Conservation (phyloP, 2,797 vertebrate genomes). For the Ibycter americanus region DNA sequence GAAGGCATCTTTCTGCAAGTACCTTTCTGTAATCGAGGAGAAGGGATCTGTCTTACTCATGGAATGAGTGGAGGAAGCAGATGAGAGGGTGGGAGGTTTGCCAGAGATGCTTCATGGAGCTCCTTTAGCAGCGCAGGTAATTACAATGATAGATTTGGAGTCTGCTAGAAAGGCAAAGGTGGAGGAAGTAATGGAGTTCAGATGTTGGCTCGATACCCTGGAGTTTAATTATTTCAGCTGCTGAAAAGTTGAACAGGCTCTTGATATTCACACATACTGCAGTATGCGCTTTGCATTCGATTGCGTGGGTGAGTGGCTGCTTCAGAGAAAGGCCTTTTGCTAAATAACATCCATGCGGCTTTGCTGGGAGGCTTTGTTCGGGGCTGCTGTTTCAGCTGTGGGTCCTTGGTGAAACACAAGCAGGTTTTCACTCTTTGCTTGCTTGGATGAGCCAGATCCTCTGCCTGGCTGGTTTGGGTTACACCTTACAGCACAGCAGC, state of each 20-base stretch:
- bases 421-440: not conserved
- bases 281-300: fast-evolving
- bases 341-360: not conserved
- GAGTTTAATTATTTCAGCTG: conserved; percentile 47
- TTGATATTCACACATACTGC: not conserved
- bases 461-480: not conserved
- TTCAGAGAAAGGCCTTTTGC: not conserved
- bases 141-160: not conserved
- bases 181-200: not conserved
- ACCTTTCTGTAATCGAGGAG: not conserved
- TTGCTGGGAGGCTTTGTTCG: not conserved
- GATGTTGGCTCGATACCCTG: not conserved
- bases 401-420: not conserved
- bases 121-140: not conserved
- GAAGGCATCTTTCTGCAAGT: not conserved
- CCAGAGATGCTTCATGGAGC: not conserved
- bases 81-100: not conserved
- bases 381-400: not conserved
- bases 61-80: not conserved
- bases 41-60: not conserved
- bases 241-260: not conserved
- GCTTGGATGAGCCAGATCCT: not conserved
- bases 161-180: not conserved
- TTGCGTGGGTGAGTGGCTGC: not conserved
- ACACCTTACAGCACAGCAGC: not conserved